These are phyloP conservation scores for Drosophila buzzatii DNA, from an alignment of 2,888 invertebrate genomes.

Conservation along the genomic window DNA sequence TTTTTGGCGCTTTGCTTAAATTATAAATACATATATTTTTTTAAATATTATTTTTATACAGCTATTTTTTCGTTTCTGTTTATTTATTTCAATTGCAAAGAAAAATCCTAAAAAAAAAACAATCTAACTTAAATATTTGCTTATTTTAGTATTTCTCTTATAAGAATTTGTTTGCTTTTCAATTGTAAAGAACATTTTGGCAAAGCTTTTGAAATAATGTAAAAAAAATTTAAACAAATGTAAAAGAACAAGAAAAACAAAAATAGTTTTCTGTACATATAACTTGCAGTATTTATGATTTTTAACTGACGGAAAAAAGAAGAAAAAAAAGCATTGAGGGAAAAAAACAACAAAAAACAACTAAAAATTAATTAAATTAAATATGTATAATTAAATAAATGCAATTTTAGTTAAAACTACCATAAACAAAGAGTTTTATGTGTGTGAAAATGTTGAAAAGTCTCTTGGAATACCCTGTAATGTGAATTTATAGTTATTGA, in stretches of 20 bases:
- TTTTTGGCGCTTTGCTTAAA: constrained; percentile 42
- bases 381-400: constrained; percentile 76
- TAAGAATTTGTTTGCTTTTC: constrained; percentile 28
- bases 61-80: constrained; percentile 32
- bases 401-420: constrained; percentile 77
- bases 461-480: not conserved
- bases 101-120: not conserved
- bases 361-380: constrained; percentile 72
- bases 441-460: not conserved
- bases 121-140: constrained; percentile 1
- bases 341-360: constrained; percentile 33
- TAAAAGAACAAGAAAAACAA: constrained; percentile 11
- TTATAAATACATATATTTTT: constrained; percentile 9
- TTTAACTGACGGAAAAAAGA: constrained; percentile 47
- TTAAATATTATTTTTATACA: constrained; percentile 18
- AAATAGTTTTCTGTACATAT: constrained; percentile 69
- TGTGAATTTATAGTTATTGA: not conserved
- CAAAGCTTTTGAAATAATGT: constrained; percentile 46
- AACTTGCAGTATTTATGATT: constrained; percentile 80
- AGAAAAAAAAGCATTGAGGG: constrained; percentile 15
- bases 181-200: constrained; percentile 42
- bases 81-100: constrained; percentile 45
- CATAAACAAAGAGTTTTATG: constrained; percentile 11
- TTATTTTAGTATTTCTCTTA: constrained; percentile 21
- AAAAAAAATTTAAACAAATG: constrained; percentile 12